Base-by-base conservation (phyloP, 2,113 vertebrate genomes). In the Ammodytes marinus region DNA sequence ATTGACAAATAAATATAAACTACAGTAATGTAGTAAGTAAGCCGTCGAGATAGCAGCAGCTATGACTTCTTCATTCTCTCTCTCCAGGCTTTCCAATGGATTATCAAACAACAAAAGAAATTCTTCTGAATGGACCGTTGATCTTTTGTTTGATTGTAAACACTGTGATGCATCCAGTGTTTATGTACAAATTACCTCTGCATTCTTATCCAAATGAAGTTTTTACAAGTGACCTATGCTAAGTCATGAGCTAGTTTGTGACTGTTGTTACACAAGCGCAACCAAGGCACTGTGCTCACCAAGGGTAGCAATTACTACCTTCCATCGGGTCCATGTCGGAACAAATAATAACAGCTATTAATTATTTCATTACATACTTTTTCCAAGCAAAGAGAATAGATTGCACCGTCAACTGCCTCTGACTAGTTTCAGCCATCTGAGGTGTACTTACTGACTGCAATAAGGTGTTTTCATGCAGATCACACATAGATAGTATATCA, bases 381-480 rank as follows among this genome's bases (percentile, higher is more conserved):
- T 65, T 45, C 37, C 37, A 60, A 42, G 14, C 14, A 60, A 37
- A 47, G 14, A 52, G 40, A 12, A 53, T 12, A 68, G 14, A n/a
- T n/a, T 52, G 65, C n/a, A 19, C 17, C 15, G 42, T 11, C n/a
- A n/a, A 47, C 10, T 42, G 49, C 52, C 15, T 53, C 17, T 17
- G 37, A 7, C 37, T 60, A 27, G 27, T 27, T 61, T 61, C 39
- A 61, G 39, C 15, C 15, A 40, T n/a, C 14, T 1, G 15, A 42
- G 7, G 52, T 52, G 7, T 40, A 49, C 35, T 66, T 10, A 37
- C 19, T 54, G n/a, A 74, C 39, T 43, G 58, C 35, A 46, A 14
- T n/a, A 19, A 27, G 49, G 17, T 53, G 47, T 17, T 74, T 54
- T 61, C 64, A 55, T 74, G 55, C 17, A 55, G 64, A 76, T 27